Conservation (phyloP, 2,113 vertebrate genomes). For the Rafetus swinhoei region DNA sequence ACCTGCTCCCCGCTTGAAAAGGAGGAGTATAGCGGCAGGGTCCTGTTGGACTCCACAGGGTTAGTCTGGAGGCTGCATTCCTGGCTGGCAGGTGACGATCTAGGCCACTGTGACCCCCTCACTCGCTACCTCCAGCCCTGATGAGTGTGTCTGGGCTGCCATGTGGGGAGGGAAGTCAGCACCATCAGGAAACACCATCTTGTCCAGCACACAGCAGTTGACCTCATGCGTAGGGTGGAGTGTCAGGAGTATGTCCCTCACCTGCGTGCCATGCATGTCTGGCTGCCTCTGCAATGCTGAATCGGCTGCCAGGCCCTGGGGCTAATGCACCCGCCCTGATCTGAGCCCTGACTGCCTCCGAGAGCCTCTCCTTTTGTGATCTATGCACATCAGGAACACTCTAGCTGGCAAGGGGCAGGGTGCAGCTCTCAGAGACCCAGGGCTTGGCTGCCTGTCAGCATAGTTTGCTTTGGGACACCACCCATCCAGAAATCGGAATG, state of each 20-base stretch:
- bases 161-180: not conserved
- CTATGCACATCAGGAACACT: not conserved
- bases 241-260: not conserved
- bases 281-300: not conserved
- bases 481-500: not conserved
- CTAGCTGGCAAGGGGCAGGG: not conserved
- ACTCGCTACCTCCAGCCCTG: not conserved
- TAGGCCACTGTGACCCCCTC: not conserved
- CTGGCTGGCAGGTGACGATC: not conserved
- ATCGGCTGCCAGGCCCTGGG: not conserved
- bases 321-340: not conserved
- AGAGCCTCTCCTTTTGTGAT: not conserved
- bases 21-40: not conserved
- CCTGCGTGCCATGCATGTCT: not conserved
- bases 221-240: not conserved
- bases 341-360: not conserved
- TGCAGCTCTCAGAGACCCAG: not conserved
- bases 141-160: not conserved
- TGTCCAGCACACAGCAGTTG: not conserved
- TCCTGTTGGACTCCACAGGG: not conserved
- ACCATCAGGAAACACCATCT: not conserved
- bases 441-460: not conserved
- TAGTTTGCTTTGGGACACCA: not conserved
- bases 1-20: not conserved
- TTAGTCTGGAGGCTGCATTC: not conserved